Conservation (phyloP, 2,888 invertebrate species). For the Adineta ricciae region DNA sequence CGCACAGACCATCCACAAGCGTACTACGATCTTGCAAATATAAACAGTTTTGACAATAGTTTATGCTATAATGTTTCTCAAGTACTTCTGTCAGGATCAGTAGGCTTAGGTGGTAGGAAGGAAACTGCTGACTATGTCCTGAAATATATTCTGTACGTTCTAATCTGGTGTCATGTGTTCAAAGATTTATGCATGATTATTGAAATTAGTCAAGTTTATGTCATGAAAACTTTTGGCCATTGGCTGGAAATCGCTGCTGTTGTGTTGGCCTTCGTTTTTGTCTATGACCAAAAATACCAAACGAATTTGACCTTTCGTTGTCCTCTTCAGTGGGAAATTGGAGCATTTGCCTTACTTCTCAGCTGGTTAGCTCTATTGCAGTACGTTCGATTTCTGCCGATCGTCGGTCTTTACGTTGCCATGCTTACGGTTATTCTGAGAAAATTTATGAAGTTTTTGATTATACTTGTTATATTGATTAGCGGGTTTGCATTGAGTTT, state of each 20-base stretch:
- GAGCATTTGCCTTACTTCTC: constrained; percentile 44
- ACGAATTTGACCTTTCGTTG: too few relatives aligned
- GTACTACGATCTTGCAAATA: too few relatives aligned
- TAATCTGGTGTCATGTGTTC: not conserved
- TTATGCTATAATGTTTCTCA: not conserved
- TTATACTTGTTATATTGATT: constrained; percentile 47
- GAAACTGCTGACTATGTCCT: too few relatives aligned
- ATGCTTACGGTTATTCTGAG: constrained; percentile 35
- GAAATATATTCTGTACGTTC: too few relatives aligned
- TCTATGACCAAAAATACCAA: not conserved
- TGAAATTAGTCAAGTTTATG: too few relatives aligned
- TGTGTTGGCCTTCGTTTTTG: not conserved
- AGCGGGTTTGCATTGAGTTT: not conserved
- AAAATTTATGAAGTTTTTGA: constrained; percentile 47
- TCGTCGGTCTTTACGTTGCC: constrained; percentile 48
- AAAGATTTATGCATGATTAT: not conserved
- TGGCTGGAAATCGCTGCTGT: not conserved
- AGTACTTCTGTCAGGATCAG: not conserved
- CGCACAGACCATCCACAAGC: not conserved
- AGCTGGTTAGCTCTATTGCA: constrained; percentile 48
- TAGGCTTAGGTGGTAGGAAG: too few relatives aligned
- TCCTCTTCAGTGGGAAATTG: constrained; percentile 41
- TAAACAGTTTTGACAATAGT: too few relatives aligned
- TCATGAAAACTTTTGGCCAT: too few relatives aligned
- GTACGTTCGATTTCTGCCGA: constrained; percentile 46